Evolutionary conservation across 2,797 vertebrate species (phyloP), one percentile per base, ranked within the genome.

Genomic region (Crenuchus spilurus): DNA sequence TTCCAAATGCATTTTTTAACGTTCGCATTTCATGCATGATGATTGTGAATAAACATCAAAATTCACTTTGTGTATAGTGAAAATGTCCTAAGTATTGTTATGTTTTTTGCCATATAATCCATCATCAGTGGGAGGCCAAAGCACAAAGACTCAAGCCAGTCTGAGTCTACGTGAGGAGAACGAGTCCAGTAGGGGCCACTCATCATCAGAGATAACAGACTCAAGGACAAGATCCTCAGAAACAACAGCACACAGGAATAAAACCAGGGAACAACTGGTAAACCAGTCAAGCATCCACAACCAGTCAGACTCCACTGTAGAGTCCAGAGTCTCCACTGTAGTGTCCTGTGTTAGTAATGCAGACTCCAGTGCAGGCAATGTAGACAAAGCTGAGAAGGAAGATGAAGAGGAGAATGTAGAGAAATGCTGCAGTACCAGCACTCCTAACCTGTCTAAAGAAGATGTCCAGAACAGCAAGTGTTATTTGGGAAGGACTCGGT

Each of bases 401-500:
- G 67, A 64, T 1, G 48, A 42, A 11, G 58, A 52, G 8, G 28
- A 42, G 22, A 37, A 48, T 26, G 37, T 22, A 39, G 49, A 70
- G 6, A 83, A 75, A 5, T 51, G 37, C 24, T 37, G n/a, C 16
- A 81, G 64, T 54, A 35, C 42, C 9, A 68, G 44, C 20, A 61
- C 77, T 52, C 70, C 69, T 16, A 48, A 74, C 57, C 72, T 77
- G 54, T 80, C 39, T 37, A 64, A 73, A 57, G 30, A 9, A 4
- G 51, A 72, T 35, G 44, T 6, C 48, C 66, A 67, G 31, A 31
- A 61, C 18, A n/a, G 35, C n/a, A 82, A 39, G 51, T 14, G 60
- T 46, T 42, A 83, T 8, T 83, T 90, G 10, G 74, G 88, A 72
- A 89, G 84, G 66, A 84, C 84, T 26, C 79, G 76, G 78, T 92